These are phyloP conservation scores for Parazoanthus swiftii DNA, from an alignment of 92 coral and sea anemone species.

Conservation along the genomic window DNA sequence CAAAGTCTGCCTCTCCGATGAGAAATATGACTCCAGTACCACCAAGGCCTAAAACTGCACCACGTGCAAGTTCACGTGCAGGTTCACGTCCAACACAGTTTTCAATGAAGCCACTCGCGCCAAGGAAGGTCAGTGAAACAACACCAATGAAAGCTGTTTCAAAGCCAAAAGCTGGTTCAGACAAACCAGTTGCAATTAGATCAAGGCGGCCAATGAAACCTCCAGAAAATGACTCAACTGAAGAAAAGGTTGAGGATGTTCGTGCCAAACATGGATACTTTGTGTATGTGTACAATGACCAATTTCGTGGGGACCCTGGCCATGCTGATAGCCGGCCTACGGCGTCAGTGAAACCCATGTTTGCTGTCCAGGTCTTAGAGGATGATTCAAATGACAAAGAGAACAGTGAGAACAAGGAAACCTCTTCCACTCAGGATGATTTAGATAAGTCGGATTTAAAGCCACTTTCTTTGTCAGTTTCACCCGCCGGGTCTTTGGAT, in stretches of 20 bases:
- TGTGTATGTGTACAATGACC: slow-evolving; percentile 73
- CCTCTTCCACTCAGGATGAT: slow-evolving; percentile 32
- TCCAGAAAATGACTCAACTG: slow-evolving; percentile 45
- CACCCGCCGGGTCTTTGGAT: slow-evolving; percentile 63
- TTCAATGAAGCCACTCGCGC: slow-evolving; percentile 46
- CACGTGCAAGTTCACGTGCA: slow-evolving; percentile 66
- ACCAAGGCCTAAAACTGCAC: slow-evolving; percentile 63
- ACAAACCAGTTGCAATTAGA: slow-evolving; percentile 78
- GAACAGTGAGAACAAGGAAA: slow-evolving; percentile 44
- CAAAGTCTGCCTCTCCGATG: slow-evolving; percentile 35
- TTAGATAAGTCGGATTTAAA: slow-evolving; percentile 62
- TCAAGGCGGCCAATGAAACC: slow-evolving; percentile 56
- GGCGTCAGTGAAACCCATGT: slow-evolving; percentile 96
- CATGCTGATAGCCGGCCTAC: slow-evolving; percentile 79
- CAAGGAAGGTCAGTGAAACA: slow-evolving; percentile 52
- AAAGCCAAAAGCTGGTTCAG: slow-evolving; percentile 82
- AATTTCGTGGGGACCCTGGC: slow-evolving; percentile 54
- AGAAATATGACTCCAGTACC: slow-evolving; percentile 50
- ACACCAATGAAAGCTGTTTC: slow-evolving; percentile 67
- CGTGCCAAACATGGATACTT: slow-evolving; percentile 76
- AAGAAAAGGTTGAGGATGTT: slow-evolving; percentile 36
- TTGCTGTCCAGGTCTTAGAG: slow-evolving; percentile 48
- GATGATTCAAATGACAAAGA: slow-evolving; percentile 49
- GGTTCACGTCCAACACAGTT: slow-evolving; percentile 65
- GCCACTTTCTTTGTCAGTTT: slow-evolving; percentile 63